These are phyloP conservation scores for Lydus trimaculatus DNA, from an alignment of 2,888 invertebrate species.

Conservation along the genomic window DNA sequence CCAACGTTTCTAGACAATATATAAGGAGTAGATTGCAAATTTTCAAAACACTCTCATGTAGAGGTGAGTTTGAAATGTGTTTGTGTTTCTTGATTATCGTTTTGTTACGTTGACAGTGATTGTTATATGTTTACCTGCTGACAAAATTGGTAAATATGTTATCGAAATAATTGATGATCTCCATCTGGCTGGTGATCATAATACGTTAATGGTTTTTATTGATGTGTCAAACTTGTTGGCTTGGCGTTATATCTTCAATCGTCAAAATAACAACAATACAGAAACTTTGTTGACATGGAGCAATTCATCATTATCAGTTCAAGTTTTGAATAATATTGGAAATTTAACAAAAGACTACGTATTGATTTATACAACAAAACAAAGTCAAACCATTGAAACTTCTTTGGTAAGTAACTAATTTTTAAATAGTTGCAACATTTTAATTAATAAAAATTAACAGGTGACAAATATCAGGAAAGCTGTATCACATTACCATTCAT, in stretches of 20 bases:
- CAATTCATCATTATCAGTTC: constrained; percentile 8
- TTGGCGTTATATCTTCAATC: constrained; percentile 49
- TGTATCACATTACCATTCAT: constrained; percentile 9
- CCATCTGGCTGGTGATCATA: constrained; percentile 57
- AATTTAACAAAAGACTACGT: constrained; percentile 49
- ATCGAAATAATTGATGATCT: constrained; percentile 60
- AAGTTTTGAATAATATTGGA: constrained; percentile 34
- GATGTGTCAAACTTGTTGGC: constrained; percentile 60
- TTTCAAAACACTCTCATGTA: constrained; percentile 60
- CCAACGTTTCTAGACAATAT: constrained; percentile 55
- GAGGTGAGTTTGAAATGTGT: constrained; percentile 57
- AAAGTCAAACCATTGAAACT: constrained; percentile 42
- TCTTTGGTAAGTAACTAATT: constrained; percentile 38
- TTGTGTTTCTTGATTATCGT: constrained; percentile 4
- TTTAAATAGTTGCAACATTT: constrained; percentile 10
- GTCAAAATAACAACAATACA: constrained; percentile 25
- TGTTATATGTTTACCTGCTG: constrained; percentile 63
- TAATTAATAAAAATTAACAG: constrained; percentile 18
- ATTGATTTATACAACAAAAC: constrained; percentile 49
- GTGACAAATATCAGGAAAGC: constrained; percentile 5
- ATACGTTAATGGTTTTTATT: constrained; percentile 60
- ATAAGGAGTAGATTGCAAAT: constrained; percentile 60
- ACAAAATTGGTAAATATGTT: constrained; percentile 57
- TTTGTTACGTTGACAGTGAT: constrained; percentile 55
- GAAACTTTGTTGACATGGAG: background rate